Evolutionary conservation across 2,113 vertebrate genomes (phyloP), one percentile per base, ranked within the genome.

Genomic region (Ceuthmochares aereus): DNA sequence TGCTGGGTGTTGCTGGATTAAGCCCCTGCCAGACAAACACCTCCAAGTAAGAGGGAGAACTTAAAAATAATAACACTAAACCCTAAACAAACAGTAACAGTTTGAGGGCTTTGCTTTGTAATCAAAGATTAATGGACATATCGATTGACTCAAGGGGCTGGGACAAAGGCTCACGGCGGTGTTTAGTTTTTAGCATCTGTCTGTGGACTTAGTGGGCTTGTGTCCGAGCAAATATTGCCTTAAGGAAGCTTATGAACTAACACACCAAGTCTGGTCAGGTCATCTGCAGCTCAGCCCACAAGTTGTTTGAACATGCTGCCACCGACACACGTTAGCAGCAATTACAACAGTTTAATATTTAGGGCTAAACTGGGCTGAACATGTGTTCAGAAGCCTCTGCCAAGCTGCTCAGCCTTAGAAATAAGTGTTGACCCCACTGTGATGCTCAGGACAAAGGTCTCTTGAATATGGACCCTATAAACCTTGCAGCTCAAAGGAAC

Each of bases 111-210:
- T 81, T 92, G 74, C 96, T 93, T 69, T 81, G 89, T 85, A 92
- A 91, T 69, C 51, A 79, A 85, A 95, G 90, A 90, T 90, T 91
- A 89, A 90, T 91, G 75, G 84, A 64, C 1, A 0, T 84, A 90
- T 84, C 4, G 92, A 96, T 87, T 77, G 77, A 80, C 45, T 84
- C 34, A 32, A 89, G 89, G 78, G 85, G 82, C 64, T 94, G 90
- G 89, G 93, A 97, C 91, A 95, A 91, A 90, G 94, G 93, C 96
- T 96, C 93, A 54, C 40, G 60, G 87, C 14, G 1, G 0, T 86
- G 91, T 95, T 95, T 95, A 21, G 75, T 88, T 89, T 93, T 77
- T 52, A 90, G 84, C 86, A 94, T 74, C 88, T 79, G 30, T 59
- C 77, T 95, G 91, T 90, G 88, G 90, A 94, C 77, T 94, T 4